These are phyloP conservation scores for Drosophila phalerata DNA, from an alignment of 2,888 invertebrate genomes.

Conservation along the genomic window DNA sequence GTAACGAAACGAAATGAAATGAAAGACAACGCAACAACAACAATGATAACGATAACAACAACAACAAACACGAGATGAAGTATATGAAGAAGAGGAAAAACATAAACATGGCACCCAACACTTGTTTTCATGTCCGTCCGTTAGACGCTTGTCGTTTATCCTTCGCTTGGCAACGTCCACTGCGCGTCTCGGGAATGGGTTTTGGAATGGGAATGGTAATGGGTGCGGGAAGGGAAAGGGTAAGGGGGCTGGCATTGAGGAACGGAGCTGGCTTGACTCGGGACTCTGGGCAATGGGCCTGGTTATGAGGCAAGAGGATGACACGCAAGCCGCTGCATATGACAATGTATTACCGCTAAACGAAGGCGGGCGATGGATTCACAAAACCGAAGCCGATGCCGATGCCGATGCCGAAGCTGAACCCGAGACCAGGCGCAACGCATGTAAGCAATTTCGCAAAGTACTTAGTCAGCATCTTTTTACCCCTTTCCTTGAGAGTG, in stretches of 20 bases:
- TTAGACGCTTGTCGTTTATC: conserved; percentile 37
- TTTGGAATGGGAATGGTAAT: not conserved
- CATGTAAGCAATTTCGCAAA: conserved; percentile 80
- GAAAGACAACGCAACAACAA: conserved; percentile 70
- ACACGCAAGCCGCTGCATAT: conserved; percentile 60
- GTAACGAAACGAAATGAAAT: conserved; percentile 53
- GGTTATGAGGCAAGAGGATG: conserved; percentile 38
- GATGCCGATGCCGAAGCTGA: not conserved
- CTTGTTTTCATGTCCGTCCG: conserved; percentile 69
- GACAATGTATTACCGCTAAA: conserved; percentile 76
- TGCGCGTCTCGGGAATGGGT: conserved; percentile 8
- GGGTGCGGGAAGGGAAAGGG: not conserved
- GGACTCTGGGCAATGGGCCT: conserved; percentile 7
- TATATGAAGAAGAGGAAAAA: conserved; percentile 23
- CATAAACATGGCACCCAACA: conserved; percentile 79
- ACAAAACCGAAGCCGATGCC: conserved; percentile 6
- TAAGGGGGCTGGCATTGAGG: not conserved
- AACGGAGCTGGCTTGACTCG: not conserved
- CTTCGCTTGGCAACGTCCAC: conserved; percentile 61
- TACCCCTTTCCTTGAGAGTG: conserved; percentile 50
- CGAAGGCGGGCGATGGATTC: conserved; percentile 50
- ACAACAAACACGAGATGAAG: conserved; percentile 6
- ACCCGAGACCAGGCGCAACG: conserved; percentile 48
- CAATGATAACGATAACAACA: conserved; percentile 27
- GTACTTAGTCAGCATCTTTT: conserved; percentile 82